Base-by-base conservation (phyloP, 2,797 vertebrate species). In the Sebastes kiyomatsui region DNA sequence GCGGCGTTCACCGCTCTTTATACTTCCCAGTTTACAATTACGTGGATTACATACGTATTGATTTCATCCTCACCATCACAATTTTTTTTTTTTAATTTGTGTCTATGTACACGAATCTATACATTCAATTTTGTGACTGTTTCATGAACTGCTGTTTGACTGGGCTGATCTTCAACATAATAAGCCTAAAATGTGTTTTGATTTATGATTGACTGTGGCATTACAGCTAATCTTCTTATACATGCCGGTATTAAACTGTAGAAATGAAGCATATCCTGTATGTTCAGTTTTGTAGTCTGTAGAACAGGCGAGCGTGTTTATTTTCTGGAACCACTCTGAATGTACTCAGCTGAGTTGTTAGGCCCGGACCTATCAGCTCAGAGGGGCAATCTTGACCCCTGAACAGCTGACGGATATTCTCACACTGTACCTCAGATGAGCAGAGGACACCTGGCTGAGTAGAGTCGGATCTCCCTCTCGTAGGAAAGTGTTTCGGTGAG, bases 401-500 rank as follows among this genome's bases (percentile, higher is more conserved):
- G 71, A 73, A 70, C 66, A 11, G 67, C 67, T 81, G 81, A 92
- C 28, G 33, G 27, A 89, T 89, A 81, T 68, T 70, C 65, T 69
- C 46, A 79, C 46, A 76, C 58, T 71, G 16, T 66, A 82, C 54
- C 76, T 77, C 67, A 67, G 60, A 83, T 83, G 77, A 89, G 84
- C 81, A 72, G 60, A 55, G 55, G 66, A 67, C 77, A 85, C 68
- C 79, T 89, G 84, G 77, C 65, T 82, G 76, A 81, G 84, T 64
- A 56, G 66, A 82, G 79, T 68, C 32, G 5, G 81, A 60, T 86
- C 52, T 72, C 52, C 78, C 77, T 76, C 77, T 80, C 88, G 33
- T 82, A 70, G 61, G 67, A 72, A 28, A 67, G 75, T 62, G 46
- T 78, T 81, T 35, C 46, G 73, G 69, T 89, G 81, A 93, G 89